Evolutionary conservation across 2,113 vertebrate species (phyloP).

Genomic region (Scophthalmus maximus): DNA sequence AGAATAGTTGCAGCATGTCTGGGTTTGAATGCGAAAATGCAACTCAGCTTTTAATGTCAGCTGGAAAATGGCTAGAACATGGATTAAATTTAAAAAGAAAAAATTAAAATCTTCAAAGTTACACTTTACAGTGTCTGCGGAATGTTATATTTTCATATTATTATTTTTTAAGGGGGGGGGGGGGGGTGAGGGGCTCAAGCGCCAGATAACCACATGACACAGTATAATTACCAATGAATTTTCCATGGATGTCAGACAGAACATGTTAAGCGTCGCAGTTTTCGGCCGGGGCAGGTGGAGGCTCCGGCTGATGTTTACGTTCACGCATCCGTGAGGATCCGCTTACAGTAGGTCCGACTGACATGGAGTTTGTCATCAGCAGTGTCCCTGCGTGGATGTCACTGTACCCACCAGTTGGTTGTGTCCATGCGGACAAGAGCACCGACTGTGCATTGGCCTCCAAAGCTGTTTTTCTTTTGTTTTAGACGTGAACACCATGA

Average conservation of each 20-base stretch:
- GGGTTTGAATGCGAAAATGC: slow-evolving; percentile 71
- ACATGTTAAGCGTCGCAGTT: not conserved
- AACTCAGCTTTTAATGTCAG: slow-evolving; percentile 74
- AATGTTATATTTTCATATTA: slow-evolving; percentile 23
- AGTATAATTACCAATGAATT: slow-evolving; percentile 46
- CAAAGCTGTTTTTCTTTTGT: too few species aligned
- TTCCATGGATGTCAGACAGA: slow-evolving; percentile 20
- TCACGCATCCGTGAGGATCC: too few species aligned
- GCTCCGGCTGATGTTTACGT: not conserved
- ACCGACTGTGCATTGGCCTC: too few species aligned
- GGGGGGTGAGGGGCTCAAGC: slow-evolving; percentile 16
- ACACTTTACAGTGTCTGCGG: slow-evolving; percentile 36
- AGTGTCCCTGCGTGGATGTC: too few species aligned
- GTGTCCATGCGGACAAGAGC: too few species aligned
- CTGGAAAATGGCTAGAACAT: slow-evolving; percentile 56
- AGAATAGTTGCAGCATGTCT: slow-evolving; percentile 73
- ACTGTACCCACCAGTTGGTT: too few species aligned
- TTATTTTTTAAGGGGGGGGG: slow-evolving; percentile 13
- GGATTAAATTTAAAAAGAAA: slow-evolving; percentile 71
- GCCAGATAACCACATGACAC: slow-evolving; percentile 61
- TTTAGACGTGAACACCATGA: too few species aligned
- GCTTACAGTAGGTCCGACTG: too few species aligned
- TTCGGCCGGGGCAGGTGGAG: not conserved
- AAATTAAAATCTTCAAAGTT: slow-evolving; percentile 76
- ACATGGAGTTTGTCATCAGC: too few species aligned